Conservation (phyloP, 1,140 invertebrate genomes). For the Drosophila trapezifrons region DNA sequence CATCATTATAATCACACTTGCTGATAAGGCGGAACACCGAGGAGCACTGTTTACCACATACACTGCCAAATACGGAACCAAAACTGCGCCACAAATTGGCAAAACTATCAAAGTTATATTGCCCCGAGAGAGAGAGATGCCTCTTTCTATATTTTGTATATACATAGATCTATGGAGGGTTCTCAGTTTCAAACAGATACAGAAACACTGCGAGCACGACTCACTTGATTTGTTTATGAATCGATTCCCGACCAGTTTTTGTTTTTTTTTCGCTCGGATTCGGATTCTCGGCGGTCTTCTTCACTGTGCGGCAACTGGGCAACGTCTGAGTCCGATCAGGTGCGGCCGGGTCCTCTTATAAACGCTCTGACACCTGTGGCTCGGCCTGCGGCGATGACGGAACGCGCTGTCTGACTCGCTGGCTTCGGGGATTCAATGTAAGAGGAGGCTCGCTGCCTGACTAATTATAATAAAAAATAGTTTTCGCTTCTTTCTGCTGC, state of each 20-base stretch:
- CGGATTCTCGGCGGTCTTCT: constrained; percentile 48
- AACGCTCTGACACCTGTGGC: constrained; percentile 36
- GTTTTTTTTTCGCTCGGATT: not conserved
- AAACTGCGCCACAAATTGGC: constrained; percentile 74
- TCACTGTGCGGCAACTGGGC: constrained; percentile 48
- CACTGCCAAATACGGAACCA: constrained; percentile 56
- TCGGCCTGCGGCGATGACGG: constrained; percentile 19
- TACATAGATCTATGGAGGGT: not conserved
- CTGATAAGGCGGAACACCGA: constrained; percentile 16
- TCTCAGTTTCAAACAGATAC: constrained; percentile 18
- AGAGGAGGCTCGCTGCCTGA: constrained; percentile 16
- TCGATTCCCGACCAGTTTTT: constrained; percentile 37
- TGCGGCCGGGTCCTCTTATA: constrained; percentile 71
- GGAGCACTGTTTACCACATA: constrained; percentile 18
- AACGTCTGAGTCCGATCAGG: constrained; percentile 66
- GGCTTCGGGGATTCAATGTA: constrained; percentile 7
- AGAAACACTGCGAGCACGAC: constrained; percentile 23
- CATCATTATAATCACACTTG: constrained; percentile 23
- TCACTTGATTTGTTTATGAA: constrained; percentile 59
- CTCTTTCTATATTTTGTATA: not conserved
- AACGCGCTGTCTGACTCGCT: constrained; percentile 11
- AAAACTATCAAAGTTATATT: constrained; percentile 65
- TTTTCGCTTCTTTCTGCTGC: constrained; percentile 1
- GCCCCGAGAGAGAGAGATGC: constrained; percentile 7
- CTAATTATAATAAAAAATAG: constrained; percentile 31